These are phyloP conservation scores for Tympanuchus pallidicinctus DNA, from an alignment of 2,113 vertebrate species.

Conservation along the genomic window DNA sequence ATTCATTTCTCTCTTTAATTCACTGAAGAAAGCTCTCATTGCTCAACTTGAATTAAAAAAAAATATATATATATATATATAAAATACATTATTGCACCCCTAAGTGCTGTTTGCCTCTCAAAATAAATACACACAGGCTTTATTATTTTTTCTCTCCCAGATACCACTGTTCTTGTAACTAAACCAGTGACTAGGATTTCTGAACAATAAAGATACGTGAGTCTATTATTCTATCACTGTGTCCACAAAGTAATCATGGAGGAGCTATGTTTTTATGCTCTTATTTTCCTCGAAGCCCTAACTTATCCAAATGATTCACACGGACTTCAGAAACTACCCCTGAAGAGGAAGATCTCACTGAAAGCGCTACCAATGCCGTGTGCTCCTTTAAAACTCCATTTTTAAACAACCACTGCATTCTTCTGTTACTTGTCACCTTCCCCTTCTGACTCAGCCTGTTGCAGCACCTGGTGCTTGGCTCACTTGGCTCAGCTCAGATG, in stretches of 20 bases:
- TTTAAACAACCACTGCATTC: not conserved
- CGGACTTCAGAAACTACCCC: not conserved
- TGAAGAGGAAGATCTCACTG: not conserved
- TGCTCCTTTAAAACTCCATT: not conserved
- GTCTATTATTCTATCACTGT: not conserved
- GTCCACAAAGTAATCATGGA: not conserved
- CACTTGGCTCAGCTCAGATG: not conserved
- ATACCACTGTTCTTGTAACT: not conserved
- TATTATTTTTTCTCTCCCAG: fast-evolving
- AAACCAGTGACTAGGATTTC: not conserved
- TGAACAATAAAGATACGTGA: not conserved
- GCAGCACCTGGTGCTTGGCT: not conserved
- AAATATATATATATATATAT: too few relatives aligned
- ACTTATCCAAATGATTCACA: not conserved
- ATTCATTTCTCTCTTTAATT: not conserved
- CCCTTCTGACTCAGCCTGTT: not conserved
- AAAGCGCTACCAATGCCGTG: fast-evolving
- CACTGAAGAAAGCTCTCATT: not conserved
- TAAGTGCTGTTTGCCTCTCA: not conserved
- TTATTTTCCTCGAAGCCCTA: not conserved
- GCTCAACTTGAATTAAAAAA: not conserved
- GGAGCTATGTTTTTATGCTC: not conserved
- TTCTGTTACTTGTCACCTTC: not conserved
- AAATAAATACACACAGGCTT: not conserved
- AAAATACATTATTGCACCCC: not conserved